A percentile compares a stretch with the other conserved stretches of the same genome.
Conservation (phyloP, 1,140 invertebrate genomes). For the Hyposmocoma kahamanoa region DNA sequence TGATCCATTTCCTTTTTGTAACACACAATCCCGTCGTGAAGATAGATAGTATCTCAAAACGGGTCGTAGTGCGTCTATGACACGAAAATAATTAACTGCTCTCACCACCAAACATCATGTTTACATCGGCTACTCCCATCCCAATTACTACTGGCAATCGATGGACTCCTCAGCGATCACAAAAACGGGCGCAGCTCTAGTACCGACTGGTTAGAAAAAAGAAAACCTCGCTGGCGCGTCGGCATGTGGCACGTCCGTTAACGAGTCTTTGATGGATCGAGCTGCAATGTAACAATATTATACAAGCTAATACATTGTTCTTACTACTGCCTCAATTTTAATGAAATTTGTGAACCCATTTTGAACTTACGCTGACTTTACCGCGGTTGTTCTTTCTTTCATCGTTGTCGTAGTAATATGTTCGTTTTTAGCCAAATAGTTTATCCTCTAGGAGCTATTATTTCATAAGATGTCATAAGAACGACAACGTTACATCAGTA, state of each 20-base stretch:
- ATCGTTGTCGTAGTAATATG: too few relatives aligned
- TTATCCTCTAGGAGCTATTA: too few relatives aligned
- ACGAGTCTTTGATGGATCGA: slow-evolving; percentile 64
- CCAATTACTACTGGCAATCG: slow-evolving; percentile 63
- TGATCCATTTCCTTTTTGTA: slow-evolving; percentile 49
- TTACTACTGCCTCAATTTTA: too few relatives aligned
- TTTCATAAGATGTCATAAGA: too few relatives aligned
- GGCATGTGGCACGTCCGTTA: slow-evolving; percentile 46
- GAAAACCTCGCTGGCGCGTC: slow-evolving; percentile 17
- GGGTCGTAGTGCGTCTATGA: slow-evolving; percentile 45
- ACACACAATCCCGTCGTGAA: slow-evolving; percentile 47
- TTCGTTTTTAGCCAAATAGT: too few relatives aligned
- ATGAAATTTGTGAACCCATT: too few relatives aligned
- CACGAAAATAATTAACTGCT: slow-evolving; percentile 68
- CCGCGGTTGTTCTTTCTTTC: too few relatives aligned
- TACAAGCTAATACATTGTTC: slow-evolving; percentile 42
- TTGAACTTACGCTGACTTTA: too few relatives aligned
- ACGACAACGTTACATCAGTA: too few relatives aligned
- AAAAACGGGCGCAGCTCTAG: slow-evolving; percentile 50
- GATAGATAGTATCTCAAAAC: slow-evolving; percentile 46
- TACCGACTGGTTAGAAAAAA: slow-evolving; percentile 44
- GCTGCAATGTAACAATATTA: too few relatives aligned
- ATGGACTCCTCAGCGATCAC: slow-evolving; percentile 27
- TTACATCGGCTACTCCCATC: slow-evolving; percentile 60
- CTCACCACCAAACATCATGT: slow-evolving; percentile 59